Conservation (phyloP, 2,888 invertebrate species). For the Zeuzera pyrina region DNA sequence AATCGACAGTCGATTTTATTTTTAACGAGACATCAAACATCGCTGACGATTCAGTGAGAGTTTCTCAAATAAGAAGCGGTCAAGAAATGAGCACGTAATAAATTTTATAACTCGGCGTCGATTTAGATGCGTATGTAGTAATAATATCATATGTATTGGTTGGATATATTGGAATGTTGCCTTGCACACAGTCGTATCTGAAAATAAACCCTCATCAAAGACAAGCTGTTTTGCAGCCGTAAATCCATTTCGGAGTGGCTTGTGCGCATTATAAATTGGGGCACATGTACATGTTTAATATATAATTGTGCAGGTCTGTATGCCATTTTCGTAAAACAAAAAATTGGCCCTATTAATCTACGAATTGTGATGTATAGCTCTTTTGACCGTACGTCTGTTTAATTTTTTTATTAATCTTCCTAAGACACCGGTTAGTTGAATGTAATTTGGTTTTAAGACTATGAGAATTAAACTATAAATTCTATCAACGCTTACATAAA, state of each 20-base stretch:
- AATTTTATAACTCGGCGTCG: conserved; percentile 69
- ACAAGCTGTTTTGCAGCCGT: conserved; percentile 72
- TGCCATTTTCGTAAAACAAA: too few species aligned
- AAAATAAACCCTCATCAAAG: conserved; percentile 73
- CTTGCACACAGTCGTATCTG: conserved; percentile 62
- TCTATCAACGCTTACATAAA: too few species aligned
- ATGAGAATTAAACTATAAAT: too few species aligned
- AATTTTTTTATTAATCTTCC: conserved; percentile 61
- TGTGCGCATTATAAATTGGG: conserved; percentile 71
- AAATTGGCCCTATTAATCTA: too few species aligned
- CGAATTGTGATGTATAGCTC: conserved; percentile 40
- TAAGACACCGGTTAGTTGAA: conserved; percentile 49
- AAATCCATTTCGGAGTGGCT: conserved; percentile 71
- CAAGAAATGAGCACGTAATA: conserved; percentile 66
- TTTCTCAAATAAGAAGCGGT: conserved; percentile 63
- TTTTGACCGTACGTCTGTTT: conserved; percentile 50
- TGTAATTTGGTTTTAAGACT: conserved; percentile 52
- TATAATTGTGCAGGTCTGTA: conserved; percentile 23
- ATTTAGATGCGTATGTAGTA: conserved; percentile 66
- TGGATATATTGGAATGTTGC: conserved; percentile 68
- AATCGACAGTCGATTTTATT: conserved; percentile 63
- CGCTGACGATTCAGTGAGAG: conserved; percentile 49
- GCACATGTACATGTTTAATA: conserved; percentile 28
- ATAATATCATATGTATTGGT: conserved; percentile 70
- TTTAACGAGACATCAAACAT: conserved; percentile 72